Conservation (phyloP, 2,888 invertebrate genomes). For the Omphaloscelis lunosa region DNA sequence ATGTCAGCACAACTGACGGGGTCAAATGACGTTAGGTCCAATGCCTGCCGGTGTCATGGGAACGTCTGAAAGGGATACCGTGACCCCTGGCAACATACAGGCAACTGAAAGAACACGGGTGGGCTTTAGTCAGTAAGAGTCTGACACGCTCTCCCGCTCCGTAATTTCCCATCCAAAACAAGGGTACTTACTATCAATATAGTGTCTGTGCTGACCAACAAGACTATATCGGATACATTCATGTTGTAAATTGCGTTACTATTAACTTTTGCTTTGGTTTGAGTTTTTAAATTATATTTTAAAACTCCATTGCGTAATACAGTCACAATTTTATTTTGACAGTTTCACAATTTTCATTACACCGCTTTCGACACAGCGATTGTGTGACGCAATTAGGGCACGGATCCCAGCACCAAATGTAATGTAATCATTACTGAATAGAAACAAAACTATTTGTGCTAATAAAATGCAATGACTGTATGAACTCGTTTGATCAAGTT, state of each 20-base stretch:
- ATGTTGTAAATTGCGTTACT: not conserved
- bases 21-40: too few relatives aligned
- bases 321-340: not conserved
- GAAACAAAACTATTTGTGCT: conserved; percentile 30
- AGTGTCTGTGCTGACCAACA: not conserved
- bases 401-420: conserved; percentile 3
- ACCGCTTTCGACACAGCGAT: not conserved
- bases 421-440: conserved; percentile 23
- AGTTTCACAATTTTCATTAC: not conserved
- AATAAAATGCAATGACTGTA: conserved; percentile 53
- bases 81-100: too few relatives aligned
- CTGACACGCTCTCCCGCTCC: too few relatives aligned
- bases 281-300: not conserved
- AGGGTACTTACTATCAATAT: not conserved
- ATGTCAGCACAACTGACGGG: too few relatives aligned
- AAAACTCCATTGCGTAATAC: not conserved
- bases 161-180: too few relatives aligned
- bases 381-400: not conserved
- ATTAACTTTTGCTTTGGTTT: not conserved
- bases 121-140: too few relatives aligned
- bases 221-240: not conserved
- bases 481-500: conserved; percentile 52
- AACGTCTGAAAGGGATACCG: too few relatives aligned
- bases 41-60: too few relatives aligned
- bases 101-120: too few relatives aligned